phyloP scores from a whole-genome alignment of 1,140 invertebrate genomes.

The Zaprionus vittiger region DNA sequence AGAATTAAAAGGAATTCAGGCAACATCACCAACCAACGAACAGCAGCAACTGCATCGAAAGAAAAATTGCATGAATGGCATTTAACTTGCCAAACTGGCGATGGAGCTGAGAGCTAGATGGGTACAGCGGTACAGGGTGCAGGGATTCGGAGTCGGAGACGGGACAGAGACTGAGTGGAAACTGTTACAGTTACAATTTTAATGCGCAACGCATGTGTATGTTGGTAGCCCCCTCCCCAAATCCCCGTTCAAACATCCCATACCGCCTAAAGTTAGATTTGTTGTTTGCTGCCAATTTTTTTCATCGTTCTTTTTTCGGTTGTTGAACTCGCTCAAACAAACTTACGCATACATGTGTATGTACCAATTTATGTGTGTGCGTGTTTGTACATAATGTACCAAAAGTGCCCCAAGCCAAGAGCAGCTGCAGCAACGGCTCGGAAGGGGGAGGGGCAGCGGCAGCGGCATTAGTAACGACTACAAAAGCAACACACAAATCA shows the following conservation, averaged over 20 bases:
- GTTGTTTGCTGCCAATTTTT: constrained; percentile 83
- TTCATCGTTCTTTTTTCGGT: constrained; percentile 73
- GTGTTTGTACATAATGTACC: constrained; percentile 8
- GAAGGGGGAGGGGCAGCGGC: constrained; percentile 8
- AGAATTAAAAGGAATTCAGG: constrained; percentile 60
- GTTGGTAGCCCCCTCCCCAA: neutral
- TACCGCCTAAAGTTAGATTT: constrained; percentile 72
- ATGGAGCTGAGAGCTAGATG: neutral
- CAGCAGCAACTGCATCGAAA: constrained; percentile 37
- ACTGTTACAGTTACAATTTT: constrained; percentile 77
- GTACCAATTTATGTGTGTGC: neutral
- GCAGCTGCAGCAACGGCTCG: constrained; percentile 20
- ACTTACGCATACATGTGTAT: constrained; percentile 1
- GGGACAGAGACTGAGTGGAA: constrained; percentile 27
- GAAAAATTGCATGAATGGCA: constrained; percentile 71
- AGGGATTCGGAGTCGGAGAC: constrained; percentile 18
- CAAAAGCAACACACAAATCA: constrained; percentile 77
- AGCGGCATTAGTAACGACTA: constrained; percentile 44
- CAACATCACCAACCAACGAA: constrained; percentile 43
- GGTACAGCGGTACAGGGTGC: too few relatives aligned
- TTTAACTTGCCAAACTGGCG: constrained; percentile 63
- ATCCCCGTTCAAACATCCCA: constrained; percentile 3
- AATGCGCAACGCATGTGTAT: constrained; percentile 78
- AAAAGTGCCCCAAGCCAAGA: constrained; percentile 75
- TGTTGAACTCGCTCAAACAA: constrained; percentile 63